Base-by-base conservation (phyloP, 1,140 invertebrate species). In the Trichogramma pretiosum region DNA sequence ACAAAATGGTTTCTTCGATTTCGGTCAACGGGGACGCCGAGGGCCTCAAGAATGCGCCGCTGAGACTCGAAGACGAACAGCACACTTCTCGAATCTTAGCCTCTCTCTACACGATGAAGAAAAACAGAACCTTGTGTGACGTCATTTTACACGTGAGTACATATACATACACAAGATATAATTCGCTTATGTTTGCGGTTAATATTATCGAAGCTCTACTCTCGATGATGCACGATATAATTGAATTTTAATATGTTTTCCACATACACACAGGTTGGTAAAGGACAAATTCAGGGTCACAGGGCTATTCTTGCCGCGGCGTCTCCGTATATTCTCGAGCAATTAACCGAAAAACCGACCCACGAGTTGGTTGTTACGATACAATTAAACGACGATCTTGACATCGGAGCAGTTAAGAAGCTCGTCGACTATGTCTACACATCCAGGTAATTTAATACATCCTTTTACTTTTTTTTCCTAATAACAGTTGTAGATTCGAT, bases 351-450 rank as follows among this genome's bases (percentile, higher is more conserved):
- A 50, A 68, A 73, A 50, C 55, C 50, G 14, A 70, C 63, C 61
- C 69, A 60, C 47, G 63, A 55, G 46, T 61, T 38, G 66, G 72
- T 46, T 73, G 74, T 77, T 24, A 77, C 76, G 14, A 84, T 81
- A 62, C 81, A 83, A 59, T 61, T 88, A 46, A 80, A 78, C 58
- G 80, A 77, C n/a, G 78, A 78, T 23, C 77, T 83, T 54, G 79
- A 84, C 54, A 77, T 77, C 52, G 72, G 71, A 47, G 79, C 85
- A 33, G 72, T 91, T 56, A 78, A 84, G 50, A 78, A 78, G 47
- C 71, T 91, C 7, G 75, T 91, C 21, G 81, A 90, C 62, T 91
- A 85, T 69, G 83, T 83, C 22, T 92, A 92, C 67, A 89, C 87
- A 37, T 73, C 76, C 44, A 72, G 68, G 77, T 78, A n/a, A n/a